phyloP scores from a whole-genome alignment of 2,888 invertebrate genomes.

The Melanostoma scalare region DNA sequence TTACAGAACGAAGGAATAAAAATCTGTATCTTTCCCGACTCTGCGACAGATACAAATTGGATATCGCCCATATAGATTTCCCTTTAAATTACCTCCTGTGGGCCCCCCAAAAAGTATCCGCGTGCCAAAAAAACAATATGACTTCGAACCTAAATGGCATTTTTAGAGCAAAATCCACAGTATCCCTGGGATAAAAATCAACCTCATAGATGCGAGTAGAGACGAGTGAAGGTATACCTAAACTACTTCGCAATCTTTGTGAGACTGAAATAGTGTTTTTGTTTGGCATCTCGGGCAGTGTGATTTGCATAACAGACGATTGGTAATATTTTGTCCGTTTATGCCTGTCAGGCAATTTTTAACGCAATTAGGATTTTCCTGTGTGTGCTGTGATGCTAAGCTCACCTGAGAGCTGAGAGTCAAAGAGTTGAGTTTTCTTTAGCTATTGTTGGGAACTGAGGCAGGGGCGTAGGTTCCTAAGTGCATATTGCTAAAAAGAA shows the following conservation, averaged over 20 bases:
- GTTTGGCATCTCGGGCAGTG: slow-evolving; percentile 31
- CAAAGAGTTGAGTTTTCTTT: slow-evolving; percentile 24
- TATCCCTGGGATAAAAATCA: slow-evolving; percentile 35
- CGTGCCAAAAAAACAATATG: slow-evolving; percentile 40
- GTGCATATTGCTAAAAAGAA: slow-evolving; percentile 40
- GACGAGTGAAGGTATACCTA: too few relatives aligned
- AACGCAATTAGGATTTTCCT: slow-evolving; percentile 73
- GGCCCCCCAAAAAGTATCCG: slow-evolving; percentile 20
- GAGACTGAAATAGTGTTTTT: neutral
- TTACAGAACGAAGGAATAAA: neutral
- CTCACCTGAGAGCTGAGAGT: slow-evolving; percentile 45
- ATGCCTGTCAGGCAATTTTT: slow-evolving; percentile 72
- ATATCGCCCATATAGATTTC: slow-evolving; percentile 71
- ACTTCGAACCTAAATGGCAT: slow-evolving; percentile 39
- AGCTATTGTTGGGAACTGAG: slow-evolving; percentile 58
- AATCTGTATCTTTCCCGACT: slow-evolving; percentile 30
- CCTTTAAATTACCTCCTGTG: slow-evolving; percentile 63
- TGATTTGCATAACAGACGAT: slow-evolving; percentile 70
- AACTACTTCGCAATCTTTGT: neutral
- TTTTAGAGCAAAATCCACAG: slow-evolving; percentile 59
- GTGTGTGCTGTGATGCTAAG: slow-evolving; percentile 48
- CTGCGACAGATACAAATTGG: slow-evolving; percentile 71
- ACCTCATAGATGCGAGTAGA: slow-evolving; percentile 15
- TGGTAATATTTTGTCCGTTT: slow-evolving; percentile 72
- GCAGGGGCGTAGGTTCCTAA: slow-evolving; percentile 17